phyloP scores from a whole-genome alignment of 2,113 vertebrate species.

The Albula goreensis region DNA sequence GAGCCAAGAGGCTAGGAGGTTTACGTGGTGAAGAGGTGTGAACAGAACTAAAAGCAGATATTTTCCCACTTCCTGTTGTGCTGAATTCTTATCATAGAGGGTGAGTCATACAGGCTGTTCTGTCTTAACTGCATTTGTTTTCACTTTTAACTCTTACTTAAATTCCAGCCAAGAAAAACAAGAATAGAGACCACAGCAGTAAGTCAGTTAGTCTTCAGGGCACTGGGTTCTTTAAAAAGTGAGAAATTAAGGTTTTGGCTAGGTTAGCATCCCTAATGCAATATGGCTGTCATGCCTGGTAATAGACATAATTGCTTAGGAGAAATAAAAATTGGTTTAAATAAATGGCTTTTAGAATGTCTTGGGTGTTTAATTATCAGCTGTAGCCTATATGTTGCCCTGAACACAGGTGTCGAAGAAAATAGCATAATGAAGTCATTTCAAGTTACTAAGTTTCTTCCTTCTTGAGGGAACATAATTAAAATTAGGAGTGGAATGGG shows the following conservation, averaged over 20 bases:
- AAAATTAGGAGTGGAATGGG: too few relatives aligned
- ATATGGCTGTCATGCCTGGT: neutral
- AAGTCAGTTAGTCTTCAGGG: neutral
- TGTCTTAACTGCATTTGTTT: slow-evolving; percentile 20
- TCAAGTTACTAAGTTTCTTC: too few relatives aligned
- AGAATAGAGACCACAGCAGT: neutral
- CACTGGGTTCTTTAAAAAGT: neutral
- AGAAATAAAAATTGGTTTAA: neutral
- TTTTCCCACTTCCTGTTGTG: slow-evolving; percentile 33
- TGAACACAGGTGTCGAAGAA: neutral
- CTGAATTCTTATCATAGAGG: slow-evolving; percentile 37
- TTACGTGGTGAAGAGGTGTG: slow-evolving; percentile 45
- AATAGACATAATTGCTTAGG: neutral
- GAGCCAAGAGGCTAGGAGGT: slow-evolving; percentile 30
- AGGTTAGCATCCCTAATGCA: neutral
- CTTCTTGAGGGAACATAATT: too few relatives aligned
- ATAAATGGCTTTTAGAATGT: neutral
- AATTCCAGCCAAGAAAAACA: neutral
- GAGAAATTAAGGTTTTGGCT: neutral
- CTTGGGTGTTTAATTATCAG: neutral
- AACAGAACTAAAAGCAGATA: slow-evolving; percentile 29
- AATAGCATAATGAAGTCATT: neutral
- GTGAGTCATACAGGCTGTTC: slow-evolving; percentile 32
- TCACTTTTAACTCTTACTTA: neutral
- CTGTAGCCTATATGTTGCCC: neutral